phyloP scores from a whole-genome alignment of 2,797 vertebrate genomes.

The Helicolenus hilgendorfi region DNA sequence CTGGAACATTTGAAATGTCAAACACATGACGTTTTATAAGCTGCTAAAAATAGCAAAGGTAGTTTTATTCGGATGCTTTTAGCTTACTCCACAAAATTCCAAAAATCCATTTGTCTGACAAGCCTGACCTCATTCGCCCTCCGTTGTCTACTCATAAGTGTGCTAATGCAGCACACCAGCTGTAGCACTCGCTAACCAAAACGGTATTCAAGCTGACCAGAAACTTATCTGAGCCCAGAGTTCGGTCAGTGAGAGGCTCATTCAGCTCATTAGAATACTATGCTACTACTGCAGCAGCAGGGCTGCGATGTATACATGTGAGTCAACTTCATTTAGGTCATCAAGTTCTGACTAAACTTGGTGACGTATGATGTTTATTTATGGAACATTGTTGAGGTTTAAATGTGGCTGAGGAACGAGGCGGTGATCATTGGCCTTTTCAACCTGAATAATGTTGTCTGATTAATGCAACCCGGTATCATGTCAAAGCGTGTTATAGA shows the following conservation, averaged over 20 bases:
- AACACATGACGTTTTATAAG: conserved; percentile 15
- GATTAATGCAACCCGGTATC: neutral
- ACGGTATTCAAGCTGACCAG: conserved; percentile 25
- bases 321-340: conserved; percentile 48
- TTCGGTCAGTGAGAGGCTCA: conserved; percentile 35
- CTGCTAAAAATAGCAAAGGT: conserved; percentile 47
- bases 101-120: conserved; percentile 32
- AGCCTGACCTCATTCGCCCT: conserved; percentile 22
- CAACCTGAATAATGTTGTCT: neutral
- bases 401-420: neutral
- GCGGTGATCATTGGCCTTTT: neutral
- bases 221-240: conserved; percentile 40
- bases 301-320: conserved; percentile 20
- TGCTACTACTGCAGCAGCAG: conserved; percentile 3
- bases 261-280: conserved; percentile 51
- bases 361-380: conserved; percentile 21
- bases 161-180: conserved; percentile 38
- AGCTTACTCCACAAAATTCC: conserved; percentile 16
- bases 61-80: conserved; percentile 36
- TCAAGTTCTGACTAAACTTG: conserved; percentile 37
- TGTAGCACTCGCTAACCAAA: conserved; percentile 15
- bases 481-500: neutral
- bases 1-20: conserved; percentile 50
- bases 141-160: conserved; percentile 48
- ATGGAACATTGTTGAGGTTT: conserved; percentile 6